These are phyloP conservation scores for Motacilla tschutschensis DNA, from an alignment of 2,113 vertebrate genomes.

Conservation along the genomic window DNA sequence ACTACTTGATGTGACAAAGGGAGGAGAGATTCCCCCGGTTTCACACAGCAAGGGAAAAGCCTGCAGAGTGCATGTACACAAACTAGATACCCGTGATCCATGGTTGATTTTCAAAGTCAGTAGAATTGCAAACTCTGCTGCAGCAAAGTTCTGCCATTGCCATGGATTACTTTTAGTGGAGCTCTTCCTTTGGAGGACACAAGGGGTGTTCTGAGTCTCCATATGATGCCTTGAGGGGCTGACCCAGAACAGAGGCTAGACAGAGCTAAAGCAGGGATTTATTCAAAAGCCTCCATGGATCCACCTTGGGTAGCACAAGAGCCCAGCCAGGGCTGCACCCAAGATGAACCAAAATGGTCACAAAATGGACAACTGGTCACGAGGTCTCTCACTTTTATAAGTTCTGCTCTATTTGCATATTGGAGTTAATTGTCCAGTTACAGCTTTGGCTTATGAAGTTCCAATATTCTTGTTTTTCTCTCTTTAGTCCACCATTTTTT, in stretches of 20 bases:
- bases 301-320: not conserved
- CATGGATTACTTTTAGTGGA: not conserved
- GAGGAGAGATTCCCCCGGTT: slow-evolving; percentile 14
- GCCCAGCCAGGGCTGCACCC: not conserved
- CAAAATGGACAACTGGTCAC: not conserved
- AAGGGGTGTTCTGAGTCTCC: not conserved
- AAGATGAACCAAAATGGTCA: not conserved
- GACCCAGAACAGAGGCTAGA: not conserved
- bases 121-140: not conserved
- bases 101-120: not conserved
- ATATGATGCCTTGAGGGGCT: not conserved
- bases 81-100: not conserved
- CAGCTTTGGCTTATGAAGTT: not conserved
- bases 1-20: slow-evolving; percentile 34
- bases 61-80: slow-evolving; percentile 10
- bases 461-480: not conserved
- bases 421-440: not conserved
- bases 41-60: not conserved
- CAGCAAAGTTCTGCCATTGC: not conserved
- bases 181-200: not conserved
- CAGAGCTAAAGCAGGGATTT: not conserved
- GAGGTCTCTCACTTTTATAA: not conserved
- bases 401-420: not conserved
- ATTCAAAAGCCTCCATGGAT: not conserved
- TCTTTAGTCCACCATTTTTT: not conserved